Percentiles rank a stretch among this genome's conserved stretches.
These are phyloP conservation scores for Muschampia plurimacula DNA, from an alignment of 2,888 invertebrate genomes.

Conservation along the genomic window DNA sequence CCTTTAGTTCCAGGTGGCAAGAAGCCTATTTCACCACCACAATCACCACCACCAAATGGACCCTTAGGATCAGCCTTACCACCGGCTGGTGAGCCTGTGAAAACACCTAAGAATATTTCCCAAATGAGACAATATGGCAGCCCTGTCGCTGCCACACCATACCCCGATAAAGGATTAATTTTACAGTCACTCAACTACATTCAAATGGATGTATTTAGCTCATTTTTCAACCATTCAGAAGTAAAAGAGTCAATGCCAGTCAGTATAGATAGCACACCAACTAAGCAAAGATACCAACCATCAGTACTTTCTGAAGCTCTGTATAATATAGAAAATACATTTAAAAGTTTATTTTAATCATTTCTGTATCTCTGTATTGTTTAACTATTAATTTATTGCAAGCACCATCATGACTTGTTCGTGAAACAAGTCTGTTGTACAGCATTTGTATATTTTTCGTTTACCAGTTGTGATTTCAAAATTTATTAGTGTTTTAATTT, in stretches of 20 bases:
- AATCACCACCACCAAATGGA: conserved; percentile 47
- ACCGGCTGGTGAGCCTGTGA: conserved; percentile 47
- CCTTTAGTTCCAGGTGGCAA: conserved; percentile 61
- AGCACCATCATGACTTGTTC: conserved; percentile 43
- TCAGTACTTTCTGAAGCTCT: conserved; percentile 71
- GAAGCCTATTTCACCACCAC: conserved; percentile 54
- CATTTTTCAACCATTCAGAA: conserved; percentile 61
- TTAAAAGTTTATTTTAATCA: conserved; percentile 75
- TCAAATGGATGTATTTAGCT: conserved; percentile 81
- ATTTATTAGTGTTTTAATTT: neutral
- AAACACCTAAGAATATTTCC: conserved; percentile 47
- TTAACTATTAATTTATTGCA: conserved; percentile 44
- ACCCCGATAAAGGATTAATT: conserved; percentile 76
- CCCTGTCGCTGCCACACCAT: conserved; percentile 61
- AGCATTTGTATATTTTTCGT: conserved; percentile 24
- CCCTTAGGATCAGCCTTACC: conserved; percentile 45
- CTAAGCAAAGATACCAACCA: conserved; percentile 58
- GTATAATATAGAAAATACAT: conserved; percentile 75
- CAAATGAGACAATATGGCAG: conserved; percentile 47
- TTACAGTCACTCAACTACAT: conserved; percentile 80
- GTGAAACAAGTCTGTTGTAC: conserved; percentile 25
- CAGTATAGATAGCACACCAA: conserved; percentile 51
- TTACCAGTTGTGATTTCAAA: neutral
- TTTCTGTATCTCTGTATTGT: conserved; percentile 27
- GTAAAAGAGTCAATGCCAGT: conserved; percentile 46